A percentile compares a stretch with the other conserved stretches of the same genome.
These are phyloP conservation scores for Distichodus sexfasciatus DNA, from an alignment of 2,797 vertebrate genomes.

Conservation along the genomic window DNA sequence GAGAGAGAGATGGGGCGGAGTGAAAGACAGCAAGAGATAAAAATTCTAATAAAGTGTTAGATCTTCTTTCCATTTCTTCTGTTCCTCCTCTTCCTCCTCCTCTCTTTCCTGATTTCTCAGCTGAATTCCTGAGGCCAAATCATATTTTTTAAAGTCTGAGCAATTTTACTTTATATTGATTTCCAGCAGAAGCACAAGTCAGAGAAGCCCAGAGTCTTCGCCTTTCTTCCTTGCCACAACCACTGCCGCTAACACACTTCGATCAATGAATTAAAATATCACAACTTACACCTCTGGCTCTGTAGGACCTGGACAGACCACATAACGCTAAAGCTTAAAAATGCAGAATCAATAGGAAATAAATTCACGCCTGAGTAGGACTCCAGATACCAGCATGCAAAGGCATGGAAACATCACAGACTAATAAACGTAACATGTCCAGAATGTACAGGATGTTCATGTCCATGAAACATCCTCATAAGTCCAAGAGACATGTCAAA, in stretches of 20 bases:
- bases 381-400: constrained; percentile 18
- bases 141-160: no score
- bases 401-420: no score
- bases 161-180: constrained; percentile 37
- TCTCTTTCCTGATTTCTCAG: background rate
- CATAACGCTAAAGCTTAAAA: constrained; percentile 21
- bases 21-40: background rate
- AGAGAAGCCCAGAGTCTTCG: constrained; percentile 10
- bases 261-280: constrained; percentile 47
- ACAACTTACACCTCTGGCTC: constrained; percentile 23
- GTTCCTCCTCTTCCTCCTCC: background rate
- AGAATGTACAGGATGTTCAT: no score
- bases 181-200: constrained; percentile 23
- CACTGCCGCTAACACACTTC: constrained; percentile 39
- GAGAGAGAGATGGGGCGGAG: no score
- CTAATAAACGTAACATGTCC: no score
- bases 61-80: background rate
- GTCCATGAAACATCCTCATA: no score
- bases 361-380: constrained; percentile 13
- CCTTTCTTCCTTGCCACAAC: constrained; percentile 17
- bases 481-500: no score
- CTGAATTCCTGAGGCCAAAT: constrained; percentile 9
- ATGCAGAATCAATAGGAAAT: constrained; percentile 40
- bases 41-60: no score
- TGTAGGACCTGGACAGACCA: constrained; percentile 2